Evolutionary conservation across 35 echinoderm and acorn worm genomes (phyloP), one percentile per base, ranked within the genome.

Genomic region (Ophioderma brevispina): DNA sequence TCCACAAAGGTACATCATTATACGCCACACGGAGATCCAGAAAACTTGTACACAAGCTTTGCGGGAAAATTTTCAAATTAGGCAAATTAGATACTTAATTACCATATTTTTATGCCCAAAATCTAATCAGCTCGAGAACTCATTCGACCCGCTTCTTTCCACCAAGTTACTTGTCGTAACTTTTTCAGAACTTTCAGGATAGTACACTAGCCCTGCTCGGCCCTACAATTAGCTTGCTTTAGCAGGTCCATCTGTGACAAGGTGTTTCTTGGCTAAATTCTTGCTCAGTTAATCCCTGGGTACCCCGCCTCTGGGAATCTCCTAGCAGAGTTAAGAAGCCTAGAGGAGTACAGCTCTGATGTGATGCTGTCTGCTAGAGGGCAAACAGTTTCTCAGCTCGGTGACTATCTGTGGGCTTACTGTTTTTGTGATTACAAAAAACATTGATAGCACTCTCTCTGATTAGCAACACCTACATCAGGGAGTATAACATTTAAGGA

Each of bases 181-280:
- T 38, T 55, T 33, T 36, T 49, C 6, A 95, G 80, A 25, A 75
- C 84, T 32, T 87, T 95, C 90, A 31, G 81, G 84, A 36, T 50
- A 92, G 76, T 92, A 98, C 32, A 92, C 70, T 39, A 98, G 43
- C 23, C 96, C 93, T 43, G 96, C 90, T 55, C 87, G 92, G 31
- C 93, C 93, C 0, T n/a, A 92, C 87, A 80, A 89, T 88, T 52
- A n/a, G n/a, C 95, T 93, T 75, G 84, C 30, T 15, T 90, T 55
- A 13, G 87, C 78, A 13, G 64, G 41, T 35, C 81, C 52, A 18
- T 95, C 96, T n/a, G 93, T 81, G 11, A 78, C 32, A 0, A 98
- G 87, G 84, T 91, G 96, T 37, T 89, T 94, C 78, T 90, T 92
- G 55, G 93, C 96, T 95, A 32, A 95, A 42, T 78, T 98, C 96